Conservation (phyloP, 2,797 vertebrate species). For the Anguilla marmorata region DNA sequence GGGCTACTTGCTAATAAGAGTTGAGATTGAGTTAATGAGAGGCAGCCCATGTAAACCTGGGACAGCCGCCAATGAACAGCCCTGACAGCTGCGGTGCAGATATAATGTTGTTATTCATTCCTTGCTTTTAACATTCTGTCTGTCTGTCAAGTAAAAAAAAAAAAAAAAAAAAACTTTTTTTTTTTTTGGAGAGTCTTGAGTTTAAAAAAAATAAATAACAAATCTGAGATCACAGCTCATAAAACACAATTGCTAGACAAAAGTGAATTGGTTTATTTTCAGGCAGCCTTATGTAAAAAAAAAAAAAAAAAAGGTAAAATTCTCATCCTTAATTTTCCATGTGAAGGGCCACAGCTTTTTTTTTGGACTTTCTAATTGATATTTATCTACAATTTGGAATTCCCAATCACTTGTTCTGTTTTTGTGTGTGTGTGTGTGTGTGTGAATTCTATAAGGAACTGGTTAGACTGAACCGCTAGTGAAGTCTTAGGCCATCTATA, state of each 20-base stretch:
- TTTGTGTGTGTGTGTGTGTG: not conserved
- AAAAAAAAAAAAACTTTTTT: not conserved
- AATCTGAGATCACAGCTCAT: not conserved
- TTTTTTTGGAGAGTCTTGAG: not conserved
- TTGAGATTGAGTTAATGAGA: not conserved
- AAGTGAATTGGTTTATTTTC: not conserved
- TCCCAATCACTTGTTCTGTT: not conserved
- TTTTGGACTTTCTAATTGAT: not conserved
- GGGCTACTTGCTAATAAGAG: not conserved
- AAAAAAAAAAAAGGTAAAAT: not conserved
- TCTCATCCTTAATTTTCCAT: not conserved
- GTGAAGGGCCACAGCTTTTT: not conserved
- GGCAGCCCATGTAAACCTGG: not conserved
- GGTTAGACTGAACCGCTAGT: too few relatives aligned
- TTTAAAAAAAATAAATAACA: not conserved
- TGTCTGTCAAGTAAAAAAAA: not conserved
- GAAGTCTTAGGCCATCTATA: not conserved
- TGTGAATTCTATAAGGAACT: not conserved
- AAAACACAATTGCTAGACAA: not conserved
- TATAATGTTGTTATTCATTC: not conserved
- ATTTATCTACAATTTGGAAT: not conserved
- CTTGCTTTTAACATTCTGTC: not conserved
- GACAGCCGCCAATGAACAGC: not conserved
- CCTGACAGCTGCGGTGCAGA: not conserved
- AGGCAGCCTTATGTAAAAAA: not conserved